Conservation (phyloP, 2,113 vertebrate species). For the Picathartes gymnocephalus region DNA sequence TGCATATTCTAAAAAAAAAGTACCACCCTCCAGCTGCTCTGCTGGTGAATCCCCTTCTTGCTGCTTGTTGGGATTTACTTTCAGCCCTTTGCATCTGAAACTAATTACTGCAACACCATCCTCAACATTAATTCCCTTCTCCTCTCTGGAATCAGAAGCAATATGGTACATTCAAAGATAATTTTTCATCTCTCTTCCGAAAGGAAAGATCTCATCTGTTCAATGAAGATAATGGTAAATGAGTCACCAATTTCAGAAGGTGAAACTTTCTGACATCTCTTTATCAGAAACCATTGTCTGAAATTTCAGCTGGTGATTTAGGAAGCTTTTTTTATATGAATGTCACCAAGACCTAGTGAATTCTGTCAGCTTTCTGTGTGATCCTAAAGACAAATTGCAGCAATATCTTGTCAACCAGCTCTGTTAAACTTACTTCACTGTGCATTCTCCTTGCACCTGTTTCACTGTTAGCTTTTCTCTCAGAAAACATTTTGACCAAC, state of each 20-base stretch:
- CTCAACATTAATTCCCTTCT: constrained; percentile 38
- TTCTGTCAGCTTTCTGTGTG: constrained; percentile 55
- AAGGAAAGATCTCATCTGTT: constrained; percentile 8
- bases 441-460: neutral
- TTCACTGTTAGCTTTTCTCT: neutral
- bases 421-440: constrained; percentile 29
- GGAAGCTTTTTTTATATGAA: constrained; percentile 47
- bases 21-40: constrained; percentile 45
- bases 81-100: constrained; percentile 8
- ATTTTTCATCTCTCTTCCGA: constrained; percentile 41
- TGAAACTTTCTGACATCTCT: constrained; percentile 20
- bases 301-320: constrained; percentile 66
- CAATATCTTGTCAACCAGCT: constrained; percentile 39
- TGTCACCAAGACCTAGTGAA: constrained; percentile 50
- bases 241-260: constrained; percentile 51
- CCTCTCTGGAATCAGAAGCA: constrained; percentile 42
- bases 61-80: constrained; percentile 54
- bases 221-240: constrained; percentile 23
- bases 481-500: neutral
- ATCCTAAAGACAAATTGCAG: constrained; percentile 58
- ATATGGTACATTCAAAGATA: constrained; percentile 39
- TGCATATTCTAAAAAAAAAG: neutral
- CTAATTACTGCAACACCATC: constrained; percentile 18
- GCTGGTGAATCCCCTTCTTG: constrained; percentile 38
- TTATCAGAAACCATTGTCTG: constrained; percentile 46